Evolutionary conservation across 2,113 vertebrate species (phyloP), one percentile per base, ranked within the genome.

Genomic region (Paradisaea rubra): DNA sequence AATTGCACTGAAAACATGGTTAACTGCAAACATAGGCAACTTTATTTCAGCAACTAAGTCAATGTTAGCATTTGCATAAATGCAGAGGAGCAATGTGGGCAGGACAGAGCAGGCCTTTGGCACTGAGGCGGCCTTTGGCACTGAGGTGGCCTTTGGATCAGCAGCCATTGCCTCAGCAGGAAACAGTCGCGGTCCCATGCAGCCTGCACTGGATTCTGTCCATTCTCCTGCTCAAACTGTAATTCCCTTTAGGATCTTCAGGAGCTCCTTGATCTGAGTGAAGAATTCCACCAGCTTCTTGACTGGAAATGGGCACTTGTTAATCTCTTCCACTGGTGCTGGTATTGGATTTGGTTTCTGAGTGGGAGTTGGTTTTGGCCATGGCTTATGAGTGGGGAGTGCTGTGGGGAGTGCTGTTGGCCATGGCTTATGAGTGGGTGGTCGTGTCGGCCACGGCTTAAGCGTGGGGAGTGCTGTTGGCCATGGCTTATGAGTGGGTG

Each of bases 151-250:
- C 54, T 61, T 76, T 68, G 47, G 39, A 61, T 41, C 45, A 82
- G 24, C n/a, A 82, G 86, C 70, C 70, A 9, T 25, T 54, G 30
- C 41, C 87, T 45, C 35, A 22, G 25, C 63, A 69, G 47, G 70
- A 76, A 76, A 54, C 1, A 0, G 45, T 22, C 1, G 0, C 0
- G 0, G 41, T 47, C 18, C 24, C 41, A 41, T 23, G 61, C 30
- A 47, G 37, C 21, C 30, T 82, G 70, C 49, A 27, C 17, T 54
- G 41, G 30, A 47, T 54, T 41, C 61, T 76, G n/a, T 68, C 54
- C 17, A 10, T 69, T n/a, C 59, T 78, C 20, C 44, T 39, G 72
- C 59, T 91, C 73, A 91, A 45, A 2, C 1, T 33, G 5, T 2
- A 31, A 22, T 7, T 22, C 15, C 15, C 5, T 2, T 10, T 27